Evolutionary conservation across 2,797 vertebrate species (phyloP).

Genomic region (Parauchenoglanis punctatus): DNA sequence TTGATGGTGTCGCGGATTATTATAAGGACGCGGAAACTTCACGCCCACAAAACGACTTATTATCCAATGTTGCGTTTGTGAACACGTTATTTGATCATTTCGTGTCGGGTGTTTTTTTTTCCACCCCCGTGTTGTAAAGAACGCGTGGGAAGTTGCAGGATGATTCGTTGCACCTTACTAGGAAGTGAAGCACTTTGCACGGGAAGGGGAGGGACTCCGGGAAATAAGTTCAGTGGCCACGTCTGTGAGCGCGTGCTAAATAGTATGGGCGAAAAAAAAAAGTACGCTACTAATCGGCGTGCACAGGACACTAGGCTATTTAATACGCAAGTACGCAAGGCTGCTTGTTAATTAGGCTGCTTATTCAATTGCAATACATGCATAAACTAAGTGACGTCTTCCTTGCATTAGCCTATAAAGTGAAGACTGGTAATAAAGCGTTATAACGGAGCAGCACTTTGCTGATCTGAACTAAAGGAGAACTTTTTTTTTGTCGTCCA

Average conservation of each 20-base stretch:
- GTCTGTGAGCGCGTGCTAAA: slow-evolving; percentile 31
- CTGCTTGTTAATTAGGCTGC: slow-evolving; percentile 49
- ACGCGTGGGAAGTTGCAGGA: slow-evolving; percentile 82
- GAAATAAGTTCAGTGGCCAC: slow-evolving; percentile 63
- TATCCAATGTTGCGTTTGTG: slow-evolving; percentile 11
- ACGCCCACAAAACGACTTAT: slow-evolving; percentile 18
- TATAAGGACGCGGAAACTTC: slow-evolving; percentile 27
- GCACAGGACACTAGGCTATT: background rate
- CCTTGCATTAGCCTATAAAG: slow-evolving; percentile 42
- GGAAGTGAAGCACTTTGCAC: slow-evolving; percentile 85
- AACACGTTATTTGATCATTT: slow-evolving; percentile 21
- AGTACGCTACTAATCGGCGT: background rate
- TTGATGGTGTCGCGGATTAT: background rate
- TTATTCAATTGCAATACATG: slow-evolving; percentile 58
- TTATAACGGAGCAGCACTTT: slow-evolving; percentile 20
- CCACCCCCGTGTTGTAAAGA: slow-evolving; percentile 35
- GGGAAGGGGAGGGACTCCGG: slow-evolving; percentile 91
- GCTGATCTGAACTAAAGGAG: slow-evolving; percentile 47
- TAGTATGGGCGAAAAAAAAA: background rate
- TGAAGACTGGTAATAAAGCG: slow-evolving; percentile 36
- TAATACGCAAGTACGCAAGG: slow-evolving; percentile 43
- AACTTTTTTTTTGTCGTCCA: slow-evolving; percentile 44
- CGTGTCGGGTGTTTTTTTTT: background rate
- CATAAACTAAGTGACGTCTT: slow-evolving; percentile 50
- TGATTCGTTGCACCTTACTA: slow-evolving; percentile 95